Percentiles rank a stretch among this genome's conserved stretches.
Conservation (phyloP, 2,888 invertebrate genomes). For the Blomia tropicalis region DNA sequence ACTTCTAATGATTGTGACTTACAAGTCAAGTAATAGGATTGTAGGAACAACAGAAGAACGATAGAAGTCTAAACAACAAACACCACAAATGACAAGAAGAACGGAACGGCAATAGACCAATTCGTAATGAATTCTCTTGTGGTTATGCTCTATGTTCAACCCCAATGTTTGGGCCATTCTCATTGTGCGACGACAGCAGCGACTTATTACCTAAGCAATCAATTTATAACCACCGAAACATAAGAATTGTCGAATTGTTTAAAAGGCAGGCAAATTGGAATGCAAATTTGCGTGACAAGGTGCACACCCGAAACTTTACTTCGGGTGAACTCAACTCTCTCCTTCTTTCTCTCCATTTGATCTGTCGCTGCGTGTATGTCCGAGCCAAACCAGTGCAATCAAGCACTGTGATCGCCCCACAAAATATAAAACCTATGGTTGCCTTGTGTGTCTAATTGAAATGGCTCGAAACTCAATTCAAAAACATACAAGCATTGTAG, state of each 20-base stretch:
- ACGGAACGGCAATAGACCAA: no score
- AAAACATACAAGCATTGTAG: not conserved
- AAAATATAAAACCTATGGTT: no score
- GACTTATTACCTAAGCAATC: slow-evolving; percentile 2
- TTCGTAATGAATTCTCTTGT: slow-evolving; percentile 11
- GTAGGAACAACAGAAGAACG: no score
- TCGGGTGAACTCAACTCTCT: no score
- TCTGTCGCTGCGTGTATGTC: no score
- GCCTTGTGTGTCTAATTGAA: slow-evolving; percentile 11
- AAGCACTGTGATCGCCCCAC: not conserved
- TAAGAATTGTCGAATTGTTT: slow-evolving; percentile 9
- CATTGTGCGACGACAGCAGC: not conserved
- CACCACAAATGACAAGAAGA: no score
- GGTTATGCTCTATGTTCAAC: not conserved
- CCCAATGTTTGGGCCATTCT: no score
- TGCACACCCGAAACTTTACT: slow-evolving; percentile 5
- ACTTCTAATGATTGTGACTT: no score
- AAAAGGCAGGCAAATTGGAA: slow-evolving; percentile 15
- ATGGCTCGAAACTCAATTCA: slow-evolving; percentile 4
- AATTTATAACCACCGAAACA: slow-evolving; percentile 1
- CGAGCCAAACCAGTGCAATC: not conserved
- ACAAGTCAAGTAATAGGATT: no score
- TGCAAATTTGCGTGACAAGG: slow-evolving; percentile 20
- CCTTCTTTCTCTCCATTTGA: no score
- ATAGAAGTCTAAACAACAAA: no score